Evolutionary conservation across 2,888 invertebrate species (phyloP).

Genomic region (Eristalis intricaria): DNA sequence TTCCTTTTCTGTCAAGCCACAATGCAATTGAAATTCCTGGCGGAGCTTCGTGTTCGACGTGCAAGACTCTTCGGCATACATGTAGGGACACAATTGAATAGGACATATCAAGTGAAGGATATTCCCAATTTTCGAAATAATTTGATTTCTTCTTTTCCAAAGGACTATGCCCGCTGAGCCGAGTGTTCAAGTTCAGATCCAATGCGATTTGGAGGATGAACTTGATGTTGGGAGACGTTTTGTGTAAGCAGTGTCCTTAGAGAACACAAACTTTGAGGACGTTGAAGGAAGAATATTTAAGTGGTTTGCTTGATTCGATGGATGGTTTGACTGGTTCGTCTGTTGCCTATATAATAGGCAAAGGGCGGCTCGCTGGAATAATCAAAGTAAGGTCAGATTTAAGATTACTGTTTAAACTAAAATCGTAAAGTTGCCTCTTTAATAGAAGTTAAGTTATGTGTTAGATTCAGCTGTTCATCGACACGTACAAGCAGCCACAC

Average conservation of each 20-base stretch:
- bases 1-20: conserved; percentile 1
- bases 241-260: background rate
- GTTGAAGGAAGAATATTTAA: background rate
- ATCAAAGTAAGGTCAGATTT: background rate
- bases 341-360: background rate
- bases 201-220: conserved; percentile 26
- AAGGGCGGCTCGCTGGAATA: background rate
- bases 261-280: background rate
- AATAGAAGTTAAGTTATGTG: background rate
- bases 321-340: background rate
- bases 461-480: background rate
- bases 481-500: background rate
- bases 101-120: conserved; percentile 65
- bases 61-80: conserved; percentile 46
- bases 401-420: background rate
- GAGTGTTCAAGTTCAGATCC: conserved; percentile 39
- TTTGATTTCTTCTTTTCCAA: conserved; percentile 61
- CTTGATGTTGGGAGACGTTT: background rate
- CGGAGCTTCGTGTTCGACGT: conserved; percentile 46
- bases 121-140: conserved; percentile 64
- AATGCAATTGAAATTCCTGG: conserved; percentile 68
- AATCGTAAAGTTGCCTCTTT: background rate
- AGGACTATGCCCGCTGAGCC: conserved; percentile 34
- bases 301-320: background rate
- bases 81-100: conserved; percentile 57